Base-by-base conservation (phyloP, 2,888 invertebrate species). In the Drepanosiphum platanoidis region DNA sequence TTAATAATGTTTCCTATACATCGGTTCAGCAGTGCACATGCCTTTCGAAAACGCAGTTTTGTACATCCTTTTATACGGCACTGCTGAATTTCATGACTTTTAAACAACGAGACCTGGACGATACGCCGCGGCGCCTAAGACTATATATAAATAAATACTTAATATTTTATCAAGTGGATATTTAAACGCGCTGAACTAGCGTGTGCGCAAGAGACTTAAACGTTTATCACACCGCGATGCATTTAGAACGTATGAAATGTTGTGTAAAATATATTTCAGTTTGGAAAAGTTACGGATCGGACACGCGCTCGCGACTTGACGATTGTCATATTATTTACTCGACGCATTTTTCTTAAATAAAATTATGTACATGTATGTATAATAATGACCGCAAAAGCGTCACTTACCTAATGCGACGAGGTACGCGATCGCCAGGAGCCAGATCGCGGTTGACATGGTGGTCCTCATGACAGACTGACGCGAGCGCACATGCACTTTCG, bases 1-100 rank as follows among this genome's bases (percentile, higher is more conserved):
- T n/a, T 8, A 64, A 66, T 32, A 0, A 15, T 66, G 11, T n/a
- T n/a, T 70, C 15, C 30, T 46, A 11, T 42, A 42, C 7, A 58
- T 9, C n/a, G 3, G 32, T 68, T 84, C 84, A 84, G 84, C 84
- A 84, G 84, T 68, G 68, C 84, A 84, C 84, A 77, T 84, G 84
- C 84, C 84, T 84, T 81, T 84, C 52, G 68, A 68, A 66, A 75
- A 84, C 52, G 74, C 74, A 30, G 66, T 68, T 39, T 58, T 77
- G 30, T 84, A 74, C 74, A 83, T 66, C 74, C 66, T 75, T 75
- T 77, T 36, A 84, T 84, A 84, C 84, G 84, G 84, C 84, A 77
- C 84, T 84, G 84, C 84, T 84, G 84, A 84, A 68, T 66, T 18
- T 64, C 11, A 30, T 66, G 39, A 13, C 13, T 52, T 34, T 34